Evolutionary conservation across 2,797 vertebrate species (phyloP), one percentile per base, ranked within the genome.

Genomic region (Neosilurus mollespiculum): DNA sequence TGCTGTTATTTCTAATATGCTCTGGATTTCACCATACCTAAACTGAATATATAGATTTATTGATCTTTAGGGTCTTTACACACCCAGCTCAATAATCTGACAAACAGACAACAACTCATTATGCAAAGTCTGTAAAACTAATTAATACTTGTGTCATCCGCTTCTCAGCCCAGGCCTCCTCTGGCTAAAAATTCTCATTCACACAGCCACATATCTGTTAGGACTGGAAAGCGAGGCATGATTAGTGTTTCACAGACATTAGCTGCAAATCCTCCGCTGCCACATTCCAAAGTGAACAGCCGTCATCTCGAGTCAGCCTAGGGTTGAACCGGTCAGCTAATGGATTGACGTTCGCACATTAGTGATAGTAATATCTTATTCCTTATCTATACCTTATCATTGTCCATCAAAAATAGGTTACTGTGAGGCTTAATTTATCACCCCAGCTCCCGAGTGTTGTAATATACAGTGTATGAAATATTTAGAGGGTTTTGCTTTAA

Each of bases 251-350:
- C 75, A 72, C 65, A 0, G 54, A 89, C 91, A 93, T 92, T 89
- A 91, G 12, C 1, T 3, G 43, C 54, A 91, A 88, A 91, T 90
- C 90, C 75, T 82, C 16, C 0, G 56, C 84, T 88, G 83, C 69
- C 87, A 85, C 89, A 89, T 89, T 90, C 90, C 89, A 87, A 84
- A 77, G 82, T 88, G 86, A 88, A 88, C 84, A 86, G 80, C 85
- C 86, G 85, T 87, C 87, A 81, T 73, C 51, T 69, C 1, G 15
- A 62, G 62, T 86, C 82, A 78, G 78, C 83, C 77, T 54, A 43
- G 51, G 43, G 24, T 51, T 56, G 54, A 69, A 71, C 51, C 11
- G 26, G 83, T 59, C 80, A 59, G 76, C 59, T 80, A 85, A 87
- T 85, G 81, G 73, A 4, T 2, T 75, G 67, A 78, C 22, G 43